Percentiles rank a stretch among this genome's conserved stretches.
phyloP scores from a whole-genome alignment of 2,113 vertebrate species.

The Malurus elegans region DNA sequence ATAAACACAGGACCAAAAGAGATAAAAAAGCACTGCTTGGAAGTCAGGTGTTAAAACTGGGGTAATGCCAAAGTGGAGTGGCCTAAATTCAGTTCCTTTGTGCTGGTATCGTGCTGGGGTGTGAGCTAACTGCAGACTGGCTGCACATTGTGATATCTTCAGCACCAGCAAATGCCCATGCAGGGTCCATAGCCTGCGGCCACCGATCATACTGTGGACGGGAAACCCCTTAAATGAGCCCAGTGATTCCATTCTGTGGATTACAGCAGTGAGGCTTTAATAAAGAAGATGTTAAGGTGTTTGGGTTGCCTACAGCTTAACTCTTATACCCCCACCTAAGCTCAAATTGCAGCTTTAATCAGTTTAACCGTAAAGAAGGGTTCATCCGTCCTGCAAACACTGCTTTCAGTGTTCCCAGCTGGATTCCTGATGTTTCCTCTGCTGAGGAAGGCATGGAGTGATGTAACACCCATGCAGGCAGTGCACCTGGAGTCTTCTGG shows the following conservation, averaged over 20 bases:
- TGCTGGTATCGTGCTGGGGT: rapidly evolving
- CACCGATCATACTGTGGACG: rapidly evolving
- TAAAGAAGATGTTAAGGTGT: background rate
- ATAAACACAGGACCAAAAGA: background rate
- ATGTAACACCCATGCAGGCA: rapidly evolving
- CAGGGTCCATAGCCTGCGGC: background rate
- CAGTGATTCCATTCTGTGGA: rapidly evolving
- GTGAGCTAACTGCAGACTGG: background rate
- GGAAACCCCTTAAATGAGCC: background rate
- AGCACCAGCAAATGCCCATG: background rate
- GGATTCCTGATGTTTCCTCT: background rate
- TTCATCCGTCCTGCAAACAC: background rate
- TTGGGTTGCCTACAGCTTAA: background rate
- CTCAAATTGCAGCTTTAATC: background rate
- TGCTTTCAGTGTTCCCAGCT: background rate
- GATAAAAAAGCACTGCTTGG: background rate
- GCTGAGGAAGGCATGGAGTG: background rate
- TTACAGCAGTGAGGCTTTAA: background rate
- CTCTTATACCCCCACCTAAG: background rate
- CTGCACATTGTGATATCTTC: rapidly evolving
- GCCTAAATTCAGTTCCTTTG: background rate
- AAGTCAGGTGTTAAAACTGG: background rate
- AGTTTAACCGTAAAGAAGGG: background rate
- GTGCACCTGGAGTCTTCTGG: background rate
- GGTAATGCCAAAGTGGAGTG: background rate